Base-by-base conservation (phyloP, 2,888 invertebrate species). In the Chironomus riparius region DNA sequence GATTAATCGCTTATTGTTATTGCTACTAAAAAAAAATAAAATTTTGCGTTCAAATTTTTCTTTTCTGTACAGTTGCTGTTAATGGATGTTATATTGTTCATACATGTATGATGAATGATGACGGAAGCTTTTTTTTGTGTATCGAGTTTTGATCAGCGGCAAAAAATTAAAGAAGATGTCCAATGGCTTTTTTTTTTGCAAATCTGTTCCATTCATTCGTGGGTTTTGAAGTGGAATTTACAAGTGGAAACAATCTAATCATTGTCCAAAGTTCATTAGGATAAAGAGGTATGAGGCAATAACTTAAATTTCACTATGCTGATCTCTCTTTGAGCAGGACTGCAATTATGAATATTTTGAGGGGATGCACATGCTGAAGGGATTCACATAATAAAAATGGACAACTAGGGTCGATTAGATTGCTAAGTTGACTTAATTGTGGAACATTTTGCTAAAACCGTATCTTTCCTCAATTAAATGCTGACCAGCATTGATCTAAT, bases 1-100 rank as follows among this genome's bases (percentile, higher is more conserved):
- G 72, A 73, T 73, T 73, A 73, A 73, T 73, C 72, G 62, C 72
- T 62, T 73, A 73, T 73, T 73, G 72, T 73, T 65, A 65, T 65
- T 56, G 56, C 56, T 18, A 56, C 48, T 21, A 10, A 21, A 50
- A 47, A 47, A 70, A 15, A 50, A 48, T 62, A 62, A 38, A 73
- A 21, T 24, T 65, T 24, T 65, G 65, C 21, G 65, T 24, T 21
- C n/a, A 56, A 56, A 56, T 56, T 15, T 15, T 50, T 15, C 50
- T 50, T 50, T 56, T 56, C 18, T 56, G 15, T n/a, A 10, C 18
- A 56, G 38, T 38, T 38, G 38, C 38, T 38, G 38, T 38, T 38
- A 38, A 38, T 38, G 38, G 38, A 38, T 38, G 38, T 38, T 38
- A 38, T 10, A 38, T 38, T 38, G 38, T 38, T 38, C 38, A 38